Conservation (phyloP, 1,140 invertebrate species). For the Cyclargus thomasi region DNA sequence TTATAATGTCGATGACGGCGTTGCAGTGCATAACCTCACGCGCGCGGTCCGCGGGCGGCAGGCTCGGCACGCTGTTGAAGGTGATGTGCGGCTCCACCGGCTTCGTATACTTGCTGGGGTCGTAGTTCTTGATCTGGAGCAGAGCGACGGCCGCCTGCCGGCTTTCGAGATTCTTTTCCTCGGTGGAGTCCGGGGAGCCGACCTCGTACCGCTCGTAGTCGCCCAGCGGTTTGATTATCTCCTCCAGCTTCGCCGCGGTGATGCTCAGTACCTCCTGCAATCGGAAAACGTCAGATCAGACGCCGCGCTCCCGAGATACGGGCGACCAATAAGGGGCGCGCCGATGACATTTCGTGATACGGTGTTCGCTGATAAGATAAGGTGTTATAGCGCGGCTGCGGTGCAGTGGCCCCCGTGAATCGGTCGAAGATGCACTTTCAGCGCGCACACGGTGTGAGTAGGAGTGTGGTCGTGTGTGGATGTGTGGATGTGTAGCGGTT, state of each 20-base stretch:
- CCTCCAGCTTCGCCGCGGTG: constrained; percentile 68
- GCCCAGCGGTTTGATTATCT: constrained; percentile 68
- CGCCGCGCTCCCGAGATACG: constrained; percentile 45
- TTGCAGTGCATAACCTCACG: constrained; percentile 72
- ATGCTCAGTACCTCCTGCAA: constrained; percentile 70
- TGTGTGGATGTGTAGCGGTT: constrained; percentile 37
- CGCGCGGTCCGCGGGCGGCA: constrained; percentile 62
- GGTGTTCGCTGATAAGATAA: constrained; percentile 65
- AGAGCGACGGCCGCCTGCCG: constrained; percentile 71
- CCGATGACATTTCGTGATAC: constrained; percentile 61
- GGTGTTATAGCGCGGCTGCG: constrained; percentile 43
- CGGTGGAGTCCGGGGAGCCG: constrained; percentile 70
- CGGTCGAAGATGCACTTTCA: constrained; percentile 56
- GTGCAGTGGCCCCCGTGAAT: constrained; percentile 56
- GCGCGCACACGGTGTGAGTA: constrained; percentile 50
- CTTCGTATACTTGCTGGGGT: constrained; percentile 68
- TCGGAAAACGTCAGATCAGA: constrained; percentile 52
- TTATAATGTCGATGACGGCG: constrained; percentile 72
- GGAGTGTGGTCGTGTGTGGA: constrained; percentile 22
- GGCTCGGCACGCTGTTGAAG: constrained; percentile 67
- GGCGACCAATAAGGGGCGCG: constrained; percentile 58
- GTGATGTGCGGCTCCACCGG: constrained; percentile 66
- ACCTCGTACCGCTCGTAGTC: constrained; percentile 65
- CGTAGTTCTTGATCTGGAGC: constrained; percentile 72
- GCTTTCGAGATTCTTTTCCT: constrained; percentile 72